A percentile compares a stretch with the other conserved stretches of the same genome.
These are phyloP conservation scores for Melieria crassipennis DNA, from an alignment of 2,888 invertebrate species.

Conservation along the genomic window DNA sequence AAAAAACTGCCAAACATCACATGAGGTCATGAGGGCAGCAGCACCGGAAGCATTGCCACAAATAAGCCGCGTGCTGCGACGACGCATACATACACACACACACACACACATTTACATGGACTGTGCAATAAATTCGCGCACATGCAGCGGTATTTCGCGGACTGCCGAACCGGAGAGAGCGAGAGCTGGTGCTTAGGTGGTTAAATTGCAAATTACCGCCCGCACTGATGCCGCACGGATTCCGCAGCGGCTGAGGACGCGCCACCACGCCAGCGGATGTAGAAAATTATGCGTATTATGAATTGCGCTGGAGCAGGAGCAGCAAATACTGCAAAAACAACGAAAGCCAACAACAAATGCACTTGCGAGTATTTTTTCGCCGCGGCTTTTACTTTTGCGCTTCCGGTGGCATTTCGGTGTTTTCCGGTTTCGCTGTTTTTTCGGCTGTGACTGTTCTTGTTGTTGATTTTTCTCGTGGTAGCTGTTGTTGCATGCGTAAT, in stretches of 20 bases:
- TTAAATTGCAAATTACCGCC: constrained; percentile 65
- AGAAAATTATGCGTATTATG: constrained; percentile 40
- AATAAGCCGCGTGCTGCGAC: constrained; percentile 34
- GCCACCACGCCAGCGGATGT: constrained; percentile 39
- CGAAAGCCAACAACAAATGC: background rate
- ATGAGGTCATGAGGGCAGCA: no score
- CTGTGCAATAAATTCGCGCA: constrained; percentile 10
- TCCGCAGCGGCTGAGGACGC: constrained; percentile 24
- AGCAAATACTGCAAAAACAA: constrained; percentile 7
- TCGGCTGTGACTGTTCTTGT: constrained; percentile 4
- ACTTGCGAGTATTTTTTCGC: no score
- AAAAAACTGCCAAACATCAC: no score
- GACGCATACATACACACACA: background rate
- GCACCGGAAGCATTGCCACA: constrained; percentile 18
- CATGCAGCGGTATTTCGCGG: constrained; percentile 49
- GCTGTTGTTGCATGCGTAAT: constrained; percentile 38
- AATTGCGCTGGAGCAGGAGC: constrained; percentile 3
- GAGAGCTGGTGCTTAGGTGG: constrained; percentile 49
- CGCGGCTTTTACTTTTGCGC: no score
- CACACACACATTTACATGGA: background rate
- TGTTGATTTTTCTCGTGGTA: constrained; percentile 13
- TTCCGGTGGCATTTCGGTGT: constrained; percentile 3
- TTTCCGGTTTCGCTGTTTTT: background rate
- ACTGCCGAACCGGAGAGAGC: constrained; percentile 60
- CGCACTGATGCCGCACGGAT: constrained; percentile 41